Evolutionary conservation across 1,140 invertebrate species (phyloP).

Genomic region (Gyrodactylus bullatarudis): DNA sequence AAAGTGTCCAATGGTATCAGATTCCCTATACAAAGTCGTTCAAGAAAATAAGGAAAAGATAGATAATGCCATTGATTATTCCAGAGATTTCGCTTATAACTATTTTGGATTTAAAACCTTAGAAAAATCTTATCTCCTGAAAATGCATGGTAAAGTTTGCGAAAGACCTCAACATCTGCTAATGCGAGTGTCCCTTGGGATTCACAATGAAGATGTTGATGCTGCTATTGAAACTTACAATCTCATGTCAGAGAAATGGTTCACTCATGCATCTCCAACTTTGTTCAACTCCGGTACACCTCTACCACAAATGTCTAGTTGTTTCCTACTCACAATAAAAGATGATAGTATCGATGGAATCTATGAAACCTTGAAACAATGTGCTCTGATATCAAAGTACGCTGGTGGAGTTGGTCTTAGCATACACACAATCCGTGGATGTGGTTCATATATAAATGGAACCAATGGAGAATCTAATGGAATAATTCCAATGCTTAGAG

Average conservation of each 20-base stretch:
- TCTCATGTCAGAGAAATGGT: slow-evolving; percentile 54
- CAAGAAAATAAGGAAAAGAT: slow-evolving; percentile 36
- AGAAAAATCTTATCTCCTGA: slow-evolving; percentile 68
- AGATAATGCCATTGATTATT: slow-evolving; percentile 84
- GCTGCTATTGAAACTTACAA: slow-evolving; percentile 76
- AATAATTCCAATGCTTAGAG: slow-evolving; percentile 73
- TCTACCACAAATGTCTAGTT: slow-evolving; percentile 54
- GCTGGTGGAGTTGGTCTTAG: slow-evolving; percentile 87
- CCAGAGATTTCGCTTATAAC: slow-evolving; percentile 79
- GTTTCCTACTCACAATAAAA: slow-evolving; percentile 69
- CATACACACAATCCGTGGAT: slow-evolving; percentile 69
- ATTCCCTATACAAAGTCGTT: slow-evolving; percentile 45
- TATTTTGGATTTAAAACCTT: slow-evolving; percentile 93
- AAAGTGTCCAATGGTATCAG: slow-evolving; percentile 43
- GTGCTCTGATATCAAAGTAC: slow-evolving; percentile 74
- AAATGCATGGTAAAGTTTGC: slow-evolving; percentile 44
- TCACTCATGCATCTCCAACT: slow-evolving; percentile 80
- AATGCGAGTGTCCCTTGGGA: slow-evolving; percentile 81
- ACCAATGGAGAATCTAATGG: slow-evolving; percentile 82
- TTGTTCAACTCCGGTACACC: slow-evolving; percentile 59
- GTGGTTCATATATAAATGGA: slow-evolving; percentile 57
- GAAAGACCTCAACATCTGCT: slow-evolving; percentile 93
- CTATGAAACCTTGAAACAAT: slow-evolving; percentile 60
- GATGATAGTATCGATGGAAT: slow-evolving; percentile 96
- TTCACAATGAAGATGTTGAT: slow-evolving; percentile 70